phyloP scores from a whole-genome alignment of 1,140 invertebrate species.

The Drosophila persimilis region DNA sequence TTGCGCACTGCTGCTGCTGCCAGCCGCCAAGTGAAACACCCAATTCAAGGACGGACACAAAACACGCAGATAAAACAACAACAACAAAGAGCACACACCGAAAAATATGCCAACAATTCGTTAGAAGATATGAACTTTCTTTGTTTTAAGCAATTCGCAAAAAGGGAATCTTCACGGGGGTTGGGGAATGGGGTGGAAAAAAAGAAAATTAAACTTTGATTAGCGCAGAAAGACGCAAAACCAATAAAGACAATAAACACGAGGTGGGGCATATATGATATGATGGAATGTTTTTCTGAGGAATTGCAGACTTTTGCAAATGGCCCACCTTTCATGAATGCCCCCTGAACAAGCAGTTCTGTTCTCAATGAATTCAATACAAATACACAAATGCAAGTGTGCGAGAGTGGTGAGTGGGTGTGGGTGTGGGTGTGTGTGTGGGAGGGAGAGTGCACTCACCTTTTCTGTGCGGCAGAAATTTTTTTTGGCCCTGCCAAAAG shows the following conservation, averaged over 20 bases:
- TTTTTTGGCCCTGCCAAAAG: constrained; percentile 36
- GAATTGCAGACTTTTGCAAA: too few species aligned
- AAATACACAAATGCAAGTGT: constrained; percentile 27
- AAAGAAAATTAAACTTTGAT: constrained; percentile 42
- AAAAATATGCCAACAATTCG: constrained; percentile 21
- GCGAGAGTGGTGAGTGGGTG: constrained; percentile 11
- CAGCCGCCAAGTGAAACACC: constrained; percentile 34
- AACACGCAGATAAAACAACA: constrained; percentile 15
- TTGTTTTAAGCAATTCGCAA: constrained; percentile 48
- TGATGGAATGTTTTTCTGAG: too few species aligned
- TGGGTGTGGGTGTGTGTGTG: constrained; percentile 9
- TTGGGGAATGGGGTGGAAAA: constrained; percentile 14
- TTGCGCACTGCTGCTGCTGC: constrained; percentile 34
- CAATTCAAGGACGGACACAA: constrained; percentile 47
- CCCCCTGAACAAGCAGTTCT: too few species aligned
- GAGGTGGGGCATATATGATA: too few species aligned
- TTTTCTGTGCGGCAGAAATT: constrained; percentile 50
- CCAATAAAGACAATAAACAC: not conserved
- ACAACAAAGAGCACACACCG: not conserved
- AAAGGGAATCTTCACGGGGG: not conserved
- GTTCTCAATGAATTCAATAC: constrained; percentile 4
- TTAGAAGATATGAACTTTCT: constrained; percentile 67
- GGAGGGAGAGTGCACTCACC: constrained; percentile 67
- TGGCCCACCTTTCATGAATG: too few species aligned
- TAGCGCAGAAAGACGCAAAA: constrained; percentile 27